phyloP scores from a whole-genome alignment of 2,888 invertebrate species.

The Clivina fossor region DNA sequence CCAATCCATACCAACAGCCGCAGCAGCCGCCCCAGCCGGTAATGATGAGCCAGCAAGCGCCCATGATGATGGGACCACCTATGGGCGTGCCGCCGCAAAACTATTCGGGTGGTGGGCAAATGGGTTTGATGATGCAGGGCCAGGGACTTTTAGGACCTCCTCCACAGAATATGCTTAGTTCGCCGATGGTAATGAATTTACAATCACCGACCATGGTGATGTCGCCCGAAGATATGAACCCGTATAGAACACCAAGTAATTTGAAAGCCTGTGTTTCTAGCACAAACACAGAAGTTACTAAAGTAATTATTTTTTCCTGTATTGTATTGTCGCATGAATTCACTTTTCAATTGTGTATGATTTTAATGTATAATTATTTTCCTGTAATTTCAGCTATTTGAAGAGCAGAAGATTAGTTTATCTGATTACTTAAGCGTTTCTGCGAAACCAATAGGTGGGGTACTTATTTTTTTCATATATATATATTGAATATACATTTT shows the following conservation, averaged over 20 bases:
- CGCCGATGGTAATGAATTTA: background rate
- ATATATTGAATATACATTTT: conserved; percentile 21
- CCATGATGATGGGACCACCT: background rate
- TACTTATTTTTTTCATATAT: conserved; percentile 33
- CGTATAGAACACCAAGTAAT: conserved; percentile 9
- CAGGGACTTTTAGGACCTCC: background rate
- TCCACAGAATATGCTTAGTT: no score
- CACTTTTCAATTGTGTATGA: background rate
- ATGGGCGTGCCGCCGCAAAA: background rate
- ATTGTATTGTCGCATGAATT: conserved; percentile 4
- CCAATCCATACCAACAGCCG: conserved; percentile 12
- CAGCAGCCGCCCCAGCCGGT: conserved; percentile 14
- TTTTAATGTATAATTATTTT: conserved; percentile 10
- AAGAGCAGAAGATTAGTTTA: conserved; percentile 51
- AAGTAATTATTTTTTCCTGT: conserved; percentile 16
- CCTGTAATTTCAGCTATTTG: conserved; percentile 49
- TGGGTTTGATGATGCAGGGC: conserved; percentile 1
- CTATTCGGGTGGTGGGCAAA: conserved; percentile 4
- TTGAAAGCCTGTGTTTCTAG: conserved; percentile 21
- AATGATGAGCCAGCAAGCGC: background rate
- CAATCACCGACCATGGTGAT: background rate
- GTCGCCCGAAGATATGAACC: background rate
- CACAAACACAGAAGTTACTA: conserved; percentile 18
- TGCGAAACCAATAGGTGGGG: conserved; percentile 50
- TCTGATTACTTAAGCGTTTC: conserved; percentile 51